Evolutionary conservation across 2,113 vertebrate genomes (phyloP).

Genomic region (Amphiprion ocellaris): DNA sequence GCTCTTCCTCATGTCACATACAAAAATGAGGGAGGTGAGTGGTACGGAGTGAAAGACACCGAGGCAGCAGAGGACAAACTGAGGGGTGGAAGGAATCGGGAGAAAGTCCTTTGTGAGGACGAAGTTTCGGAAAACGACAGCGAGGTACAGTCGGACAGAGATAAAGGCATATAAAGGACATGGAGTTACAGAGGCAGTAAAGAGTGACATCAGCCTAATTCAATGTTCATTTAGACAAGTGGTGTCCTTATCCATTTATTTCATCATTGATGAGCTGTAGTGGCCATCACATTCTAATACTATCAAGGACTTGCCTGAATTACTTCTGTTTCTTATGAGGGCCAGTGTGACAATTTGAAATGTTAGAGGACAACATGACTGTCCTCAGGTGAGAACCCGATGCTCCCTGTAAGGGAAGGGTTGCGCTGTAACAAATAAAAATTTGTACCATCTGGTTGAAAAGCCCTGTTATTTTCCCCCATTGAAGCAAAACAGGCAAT

Average conservation of each 20-base stretch:
- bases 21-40: constrained; percentile 39
- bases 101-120: constrained; percentile 4
- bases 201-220: constrained; percentile 48
- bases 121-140: constrained; percentile 15
- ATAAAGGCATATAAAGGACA: constrained; percentile 10
- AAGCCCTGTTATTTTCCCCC: constrained; percentile 15
- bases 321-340: constrained; percentile 6
- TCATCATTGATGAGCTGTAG: constrained; percentile 22
- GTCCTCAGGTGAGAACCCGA: constrained; percentile 1
- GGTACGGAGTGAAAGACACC: constrained; percentile 12
- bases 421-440: constrained; percentile 48
- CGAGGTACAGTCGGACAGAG: background rate
- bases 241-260: constrained; percentile 22
- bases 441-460: constrained; percentile 22
- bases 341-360: constrained; percentile 26
- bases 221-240: constrained; percentile 8
- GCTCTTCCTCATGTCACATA: constrained; percentile 30
- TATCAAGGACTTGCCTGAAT: constrained; percentile 32
- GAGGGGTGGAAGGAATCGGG: background rate
- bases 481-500: constrained; percentile 37
- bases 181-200: background rate
- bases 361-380: constrained; percentile 29
- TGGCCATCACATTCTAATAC: constrained; percentile 50
- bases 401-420: background rate
- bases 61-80: constrained; percentile 37